Percentiles rank a stretch among this genome's conserved stretches.
Conservation (phyloP, 2,797 vertebrate species). For the Simalia tracyae region DNA sequence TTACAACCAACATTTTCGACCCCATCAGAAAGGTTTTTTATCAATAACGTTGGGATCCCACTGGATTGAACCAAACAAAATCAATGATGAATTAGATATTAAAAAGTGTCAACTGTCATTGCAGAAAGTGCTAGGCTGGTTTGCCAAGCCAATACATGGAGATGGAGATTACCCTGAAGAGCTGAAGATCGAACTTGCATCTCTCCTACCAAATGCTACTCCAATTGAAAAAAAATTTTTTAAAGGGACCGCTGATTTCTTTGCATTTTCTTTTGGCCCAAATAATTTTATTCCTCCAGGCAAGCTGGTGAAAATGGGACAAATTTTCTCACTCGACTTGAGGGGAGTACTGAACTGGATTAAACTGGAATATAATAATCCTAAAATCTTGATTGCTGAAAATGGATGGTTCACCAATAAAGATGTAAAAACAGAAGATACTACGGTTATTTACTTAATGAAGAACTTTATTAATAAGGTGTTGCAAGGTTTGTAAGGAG, state of each 20-base stretch:
- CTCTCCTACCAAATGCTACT: conserved; percentile 80
- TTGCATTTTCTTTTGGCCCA: conserved; percentile 92
- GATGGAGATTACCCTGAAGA: conserved; percentile 87
- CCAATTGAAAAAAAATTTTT: conserved; percentile 81
- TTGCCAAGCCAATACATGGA: conserved; percentile 90
- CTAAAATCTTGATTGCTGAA: conserved; percentile 85
- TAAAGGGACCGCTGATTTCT: conserved; percentile 89
- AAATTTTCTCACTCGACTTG: conserved; percentile 82
- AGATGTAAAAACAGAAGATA: conserved; percentile 86
- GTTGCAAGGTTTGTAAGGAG: conserved; percentile 83
- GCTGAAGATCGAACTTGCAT: conserved; percentile 73
- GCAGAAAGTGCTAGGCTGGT: conserved; percentile 90
- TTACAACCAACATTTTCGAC: conserved; percentile 83
- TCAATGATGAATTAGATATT: conserved; percentile 69
- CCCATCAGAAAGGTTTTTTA: conserved; percentile 82
- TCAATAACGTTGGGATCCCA: conserved; percentile 93
- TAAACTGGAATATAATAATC: conserved; percentile 85
- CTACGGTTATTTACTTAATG: conserved; percentile 87
- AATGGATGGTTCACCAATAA: conserved; percentile 92
- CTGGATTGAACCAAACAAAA: conserved; percentile 87
- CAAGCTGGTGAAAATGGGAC: conserved; percentile 76
- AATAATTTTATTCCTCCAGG: conserved; percentile 84
- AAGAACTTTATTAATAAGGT: conserved; percentile 93
- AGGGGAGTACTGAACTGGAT: conserved; percentile 88
- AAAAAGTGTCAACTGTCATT: conserved; percentile 86